phyloP scores from a whole-genome alignment of 1,140 invertebrate genomes.

The Drosophila murphyi region DNA sequence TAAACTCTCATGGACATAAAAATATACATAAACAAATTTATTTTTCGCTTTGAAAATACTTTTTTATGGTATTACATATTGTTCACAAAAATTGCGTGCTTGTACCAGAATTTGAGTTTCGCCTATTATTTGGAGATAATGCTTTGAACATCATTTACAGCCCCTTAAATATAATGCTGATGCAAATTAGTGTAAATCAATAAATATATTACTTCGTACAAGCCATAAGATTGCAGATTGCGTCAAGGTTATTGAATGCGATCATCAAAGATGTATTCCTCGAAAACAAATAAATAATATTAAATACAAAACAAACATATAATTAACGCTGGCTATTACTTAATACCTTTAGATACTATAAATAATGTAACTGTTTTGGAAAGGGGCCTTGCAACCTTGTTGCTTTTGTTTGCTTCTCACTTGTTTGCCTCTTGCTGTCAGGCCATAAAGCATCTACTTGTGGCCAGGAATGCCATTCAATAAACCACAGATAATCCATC shows the following conservation, averaged over 20 bases:
- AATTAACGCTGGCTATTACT: not conserved
- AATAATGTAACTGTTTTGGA: no score
- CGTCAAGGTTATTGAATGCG: conserved; percentile 20
- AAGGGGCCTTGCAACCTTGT: conserved; percentile 15
- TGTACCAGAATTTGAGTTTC: not conserved
- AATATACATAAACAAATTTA: no score
- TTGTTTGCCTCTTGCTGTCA: conserved; percentile 25
- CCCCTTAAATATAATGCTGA: not conserved
- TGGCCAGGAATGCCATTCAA: conserved; percentile 26
- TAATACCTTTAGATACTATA: not conserved
- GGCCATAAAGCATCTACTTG: conserved; percentile 33
- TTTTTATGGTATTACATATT: not conserved
- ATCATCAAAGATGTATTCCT: not conserved
- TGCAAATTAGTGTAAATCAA: conserved; percentile 1
- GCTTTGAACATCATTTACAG: conserved; percentile 1
- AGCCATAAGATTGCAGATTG: conserved; percentile 5
- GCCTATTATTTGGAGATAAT: not conserved
- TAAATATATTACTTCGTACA: conserved; percentile 7
- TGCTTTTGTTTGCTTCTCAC: conserved; percentile 1
- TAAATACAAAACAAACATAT: not conserved
- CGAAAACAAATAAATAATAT: conserved; percentile 1
- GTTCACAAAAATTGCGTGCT: not conserved
- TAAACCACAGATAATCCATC: conserved; percentile 64
- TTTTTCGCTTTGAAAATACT: no score
- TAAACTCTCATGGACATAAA: no score